phyloP scores from a whole-genome alignment of 2,888 invertebrate species.

The Galeopsomyia nigrocyanea region DNA sequence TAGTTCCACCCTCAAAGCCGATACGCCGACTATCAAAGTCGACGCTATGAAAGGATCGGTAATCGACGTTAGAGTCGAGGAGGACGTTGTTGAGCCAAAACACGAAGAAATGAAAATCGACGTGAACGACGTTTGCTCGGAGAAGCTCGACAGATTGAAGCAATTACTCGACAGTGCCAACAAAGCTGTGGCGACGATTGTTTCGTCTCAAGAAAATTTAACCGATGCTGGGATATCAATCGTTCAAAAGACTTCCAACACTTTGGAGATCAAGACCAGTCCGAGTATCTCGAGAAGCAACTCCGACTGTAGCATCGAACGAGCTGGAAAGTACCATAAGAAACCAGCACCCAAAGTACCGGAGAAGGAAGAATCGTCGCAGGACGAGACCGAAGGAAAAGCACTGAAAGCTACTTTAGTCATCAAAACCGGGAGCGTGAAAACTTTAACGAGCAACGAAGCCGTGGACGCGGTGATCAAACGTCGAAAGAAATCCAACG shows the following conservation, averaged over 20 bases:
- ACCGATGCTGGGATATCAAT: not conserved
- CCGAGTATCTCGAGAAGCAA: conserved; percentile 53
- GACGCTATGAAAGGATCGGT: conserved; percentile 4
- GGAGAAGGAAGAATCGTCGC: conserved; percentile 49
- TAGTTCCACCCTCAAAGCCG: conserved; percentile 49
- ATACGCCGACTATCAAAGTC: not conserved
- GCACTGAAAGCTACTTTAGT: conserved; percentile 71
- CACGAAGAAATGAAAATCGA: not conserved
- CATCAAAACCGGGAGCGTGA: conserved; percentile 69
- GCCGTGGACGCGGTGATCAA: conserved; percentile 49
- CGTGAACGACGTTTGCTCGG: conserved; percentile 54
- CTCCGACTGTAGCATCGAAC: conserved; percentile 54
- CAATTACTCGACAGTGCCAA: conserved; percentile 58
- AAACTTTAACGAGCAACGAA: conserved; percentile 59
- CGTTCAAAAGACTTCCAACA: conserved; percentile 13
- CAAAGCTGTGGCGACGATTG: conserved; percentile 57
- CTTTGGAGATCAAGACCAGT: conserved; percentile 46
- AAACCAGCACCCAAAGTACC: conserved; percentile 71
- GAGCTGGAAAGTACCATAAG: conserved; percentile 72
- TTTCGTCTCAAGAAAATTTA: conserved; percentile 53
- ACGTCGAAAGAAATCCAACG: conserved; percentile 50
- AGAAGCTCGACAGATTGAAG: conserved; percentile 61
- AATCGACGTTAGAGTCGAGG: conserved; percentile 11
- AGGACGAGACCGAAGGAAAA: conserved; percentile 49
- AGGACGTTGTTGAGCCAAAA: not conserved